Percentiles rank a stretch among this genome's conserved stretches.
Conservation (phyloP, 2,113 vertebrate genomes). For the Phrynosoma blainvillii region DNA sequence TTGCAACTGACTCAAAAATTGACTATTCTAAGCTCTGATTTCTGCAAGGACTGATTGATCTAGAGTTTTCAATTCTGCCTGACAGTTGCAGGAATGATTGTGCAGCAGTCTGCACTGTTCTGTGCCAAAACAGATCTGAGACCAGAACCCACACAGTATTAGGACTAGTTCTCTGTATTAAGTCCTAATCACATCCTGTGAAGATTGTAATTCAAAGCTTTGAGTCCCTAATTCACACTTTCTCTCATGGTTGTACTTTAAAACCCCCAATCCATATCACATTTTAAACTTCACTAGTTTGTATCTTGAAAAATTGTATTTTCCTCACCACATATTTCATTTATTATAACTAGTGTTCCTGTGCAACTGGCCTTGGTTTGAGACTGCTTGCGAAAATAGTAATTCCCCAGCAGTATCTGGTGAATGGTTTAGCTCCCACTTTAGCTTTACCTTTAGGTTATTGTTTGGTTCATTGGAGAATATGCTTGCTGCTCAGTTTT, state of each 20-base stretch:
- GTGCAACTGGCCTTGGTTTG: background rate
- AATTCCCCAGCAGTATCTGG: background rate
- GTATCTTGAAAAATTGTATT: background rate
- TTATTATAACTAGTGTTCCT: background rate
- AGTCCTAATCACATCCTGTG: background rate
- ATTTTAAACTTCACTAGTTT: background rate
- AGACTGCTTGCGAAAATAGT: background rate
- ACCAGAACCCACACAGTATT: background rate
- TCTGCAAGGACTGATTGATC: background rate
- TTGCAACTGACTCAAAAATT: too few species aligned
- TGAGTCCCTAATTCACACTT: background rate
- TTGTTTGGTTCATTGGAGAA: background rate
- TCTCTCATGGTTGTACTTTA: background rate
- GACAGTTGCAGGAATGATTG: too few species aligned
- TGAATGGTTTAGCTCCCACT: background rate
- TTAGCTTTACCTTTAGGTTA: background rate
- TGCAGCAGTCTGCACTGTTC: too few species aligned
- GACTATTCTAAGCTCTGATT: background rate
- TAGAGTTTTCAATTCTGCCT: background rate
- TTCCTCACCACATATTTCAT: background rate
- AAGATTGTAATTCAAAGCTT: too few species aligned
- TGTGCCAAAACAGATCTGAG: background rate
- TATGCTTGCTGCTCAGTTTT: background rate
- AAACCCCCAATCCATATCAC: background rate
- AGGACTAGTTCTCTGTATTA: background rate